Evolutionary conservation across 2,797 vertebrate genomes (phyloP).

Genomic region (Pipistrellus nathusii): DNA sequence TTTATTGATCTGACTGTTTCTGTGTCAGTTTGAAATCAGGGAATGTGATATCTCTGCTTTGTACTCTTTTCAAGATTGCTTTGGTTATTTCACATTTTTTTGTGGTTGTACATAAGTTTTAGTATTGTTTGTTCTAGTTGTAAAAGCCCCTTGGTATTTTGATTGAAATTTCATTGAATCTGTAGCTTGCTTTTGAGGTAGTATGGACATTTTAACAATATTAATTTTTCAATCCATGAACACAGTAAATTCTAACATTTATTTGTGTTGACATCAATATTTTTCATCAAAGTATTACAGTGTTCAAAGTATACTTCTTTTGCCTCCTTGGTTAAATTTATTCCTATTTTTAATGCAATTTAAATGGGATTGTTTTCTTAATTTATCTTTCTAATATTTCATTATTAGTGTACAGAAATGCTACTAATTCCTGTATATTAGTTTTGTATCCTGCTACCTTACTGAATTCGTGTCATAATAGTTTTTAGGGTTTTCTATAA

Average conservation of each 20-base stretch:
- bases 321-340: not conserved
- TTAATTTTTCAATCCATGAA: not conserved
- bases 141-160: not conserved
- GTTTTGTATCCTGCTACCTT: not conserved
- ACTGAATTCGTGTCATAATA: not conserved
- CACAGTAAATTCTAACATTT: not conserved
- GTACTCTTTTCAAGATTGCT: not conserved
- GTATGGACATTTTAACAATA: not conserved
- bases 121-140: not conserved
- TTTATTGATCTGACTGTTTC: not conserved
- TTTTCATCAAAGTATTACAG: not conserved
- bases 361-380: no score
- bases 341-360: no score
- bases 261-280: not conserved
- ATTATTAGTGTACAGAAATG: no score
- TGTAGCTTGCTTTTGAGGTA: not conserved
- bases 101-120: not conserved
- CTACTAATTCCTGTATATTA: no score
- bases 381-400: no score
- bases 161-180: not conserved
- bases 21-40: not conserved
- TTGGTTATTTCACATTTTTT: not conserved
- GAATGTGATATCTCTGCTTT: not conserved
- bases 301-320: not conserved
- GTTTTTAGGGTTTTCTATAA: not conserved